These are phyloP conservation scores for Fulica atra DNA, from an alignment of 2,113 vertebrate genomes.

Conservation along the genomic window DNA sequence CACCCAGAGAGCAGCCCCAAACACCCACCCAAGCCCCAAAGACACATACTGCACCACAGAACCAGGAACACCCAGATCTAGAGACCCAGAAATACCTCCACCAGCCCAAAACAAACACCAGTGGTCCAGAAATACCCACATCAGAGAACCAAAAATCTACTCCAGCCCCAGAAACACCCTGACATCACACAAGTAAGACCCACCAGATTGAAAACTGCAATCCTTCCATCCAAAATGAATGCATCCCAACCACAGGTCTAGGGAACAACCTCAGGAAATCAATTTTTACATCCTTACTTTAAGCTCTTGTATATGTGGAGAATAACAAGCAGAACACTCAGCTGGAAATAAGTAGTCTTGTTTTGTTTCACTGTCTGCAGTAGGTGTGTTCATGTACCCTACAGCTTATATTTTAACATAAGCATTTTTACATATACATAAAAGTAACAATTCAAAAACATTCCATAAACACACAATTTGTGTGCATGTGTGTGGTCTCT, in stretches of 20 bases:
- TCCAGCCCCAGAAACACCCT: too few relatives aligned
- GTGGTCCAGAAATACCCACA: too few relatives aligned
- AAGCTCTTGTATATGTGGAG: neutral
- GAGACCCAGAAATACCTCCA: too few relatives aligned
- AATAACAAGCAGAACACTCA: neutral
- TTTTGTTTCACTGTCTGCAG: neutral
- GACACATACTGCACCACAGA: too few relatives aligned
- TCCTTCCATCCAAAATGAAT: neutral
- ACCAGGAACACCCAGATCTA: too few relatives aligned
- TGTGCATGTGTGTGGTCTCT: neutral
- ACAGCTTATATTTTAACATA: neutral
- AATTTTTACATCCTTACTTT: neutral
- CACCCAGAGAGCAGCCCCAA: too few relatives aligned
- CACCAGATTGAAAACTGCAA: neutral
- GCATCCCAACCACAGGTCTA: neutral
- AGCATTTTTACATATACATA: neutral
- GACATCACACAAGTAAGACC: too few relatives aligned
- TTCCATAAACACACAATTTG: neutral
- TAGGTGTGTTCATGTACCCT: fast-evolving
- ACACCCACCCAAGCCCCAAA: too few relatives aligned
- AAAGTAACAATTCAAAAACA: neutral
- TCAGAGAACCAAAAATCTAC: too few relatives aligned
- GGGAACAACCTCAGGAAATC: neutral
- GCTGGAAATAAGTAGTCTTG: neutral
- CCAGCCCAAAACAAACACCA: too few relatives aligned